Base-by-base conservation (phyloP, 1,140 invertebrate genomes). In the Zaprionus lachaisei region DNA sequence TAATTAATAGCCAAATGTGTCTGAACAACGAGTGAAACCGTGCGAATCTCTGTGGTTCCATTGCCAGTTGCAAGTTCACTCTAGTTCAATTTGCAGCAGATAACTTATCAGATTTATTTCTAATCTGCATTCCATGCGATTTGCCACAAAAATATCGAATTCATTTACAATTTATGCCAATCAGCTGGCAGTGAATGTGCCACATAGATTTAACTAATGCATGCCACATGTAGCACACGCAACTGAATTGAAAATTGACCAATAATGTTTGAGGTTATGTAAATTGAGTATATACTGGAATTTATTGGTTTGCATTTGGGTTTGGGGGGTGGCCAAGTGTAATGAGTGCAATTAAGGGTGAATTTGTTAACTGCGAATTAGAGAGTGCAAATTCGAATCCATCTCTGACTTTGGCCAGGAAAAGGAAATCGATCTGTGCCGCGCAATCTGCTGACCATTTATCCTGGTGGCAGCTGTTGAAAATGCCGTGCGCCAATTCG, bases 21-120 rank as follows among this genome's bases (percentile, higher is more conserved):
- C 62, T 51, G 22, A 49, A 20, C 12, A 56, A 28, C 34, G 38
- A 37, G 26, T 26, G 9, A n/a, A 37, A 28, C 24, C n/a, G 7
- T 76, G 72, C 37, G 68, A 44, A 63, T 12, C 60, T 12, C 60
- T 51, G 44, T 44, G 51, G 54, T 47, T 44, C 28, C 9, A 2
- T 51, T 87, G 84, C 58, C 77, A 89, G 72, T 74, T 71, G 71
- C 79, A 89, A 87, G 89, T 87, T 81, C 70, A 70, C 77, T 76
- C 14, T 49, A 61, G 64, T 89, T 56, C 57, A 77, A 79, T 79
- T 79, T 81, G 49, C 58, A 73, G 56, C 49, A 83, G 77, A 86
- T 83, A 80, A 79, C 77, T 77, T 77, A 80, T 72, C 80, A 74
- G 73, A 72, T 63, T 64, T 34, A 80, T n/a, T 38, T 47, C 47